Evolutionary conservation across 1,140 invertebrate genomes (phyloP).

Genomic region (Agraylea sexmaculata): DNA sequence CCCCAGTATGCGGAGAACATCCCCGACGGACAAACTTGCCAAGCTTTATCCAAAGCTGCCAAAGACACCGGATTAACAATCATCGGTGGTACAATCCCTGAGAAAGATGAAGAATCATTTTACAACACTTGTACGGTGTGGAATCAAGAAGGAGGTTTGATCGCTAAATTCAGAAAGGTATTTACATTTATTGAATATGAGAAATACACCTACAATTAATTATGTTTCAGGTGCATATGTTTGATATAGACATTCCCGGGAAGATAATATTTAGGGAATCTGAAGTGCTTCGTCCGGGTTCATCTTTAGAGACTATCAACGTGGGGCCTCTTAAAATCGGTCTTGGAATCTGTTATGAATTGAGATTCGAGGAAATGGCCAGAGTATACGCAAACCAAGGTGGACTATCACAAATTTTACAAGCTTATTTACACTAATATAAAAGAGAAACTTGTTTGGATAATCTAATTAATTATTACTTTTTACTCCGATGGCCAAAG

Average conservation of each 20-base stretch:
- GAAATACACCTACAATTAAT: neutral
- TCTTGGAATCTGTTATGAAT: slow-evolving; percentile 89
- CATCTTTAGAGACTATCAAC: slow-evolving; percentile 62
- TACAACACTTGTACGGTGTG: slow-evolving; percentile 91
- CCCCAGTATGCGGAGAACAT: slow-evolving; percentile 76
- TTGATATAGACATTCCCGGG: slow-evolving; percentile 89
- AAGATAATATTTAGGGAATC: slow-evolving; percentile 92
- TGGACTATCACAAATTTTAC: slow-evolving; percentile 25
- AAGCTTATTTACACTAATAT: no score
- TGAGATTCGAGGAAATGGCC: slow-evolving; percentile 84
- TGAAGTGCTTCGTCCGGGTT: slow-evolving; percentile 65
- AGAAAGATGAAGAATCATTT: slow-evolving; percentile 49
- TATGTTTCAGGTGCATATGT: slow-evolving; percentile 68
- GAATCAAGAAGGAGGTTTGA: slow-evolving; percentile 63
- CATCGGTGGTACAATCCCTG: slow-evolving; percentile 84
- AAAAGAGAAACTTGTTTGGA: no score
- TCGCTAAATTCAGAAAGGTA: slow-evolving; percentile 64
- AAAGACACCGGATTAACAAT: slow-evolving; percentile 69
- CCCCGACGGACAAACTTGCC: slow-evolving; percentile 60
- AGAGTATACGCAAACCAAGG: slow-evolving; percentile 66
- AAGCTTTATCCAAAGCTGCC: slow-evolving; percentile 59
- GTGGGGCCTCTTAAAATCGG: slow-evolving; percentile 70
- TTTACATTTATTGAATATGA: slow-evolving; percentile 10
- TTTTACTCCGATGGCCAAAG: no score
- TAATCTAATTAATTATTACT: no score